These are phyloP conservation scores for Platichthys stellatus DNA, from an alignment of 2,113 vertebrate species.

Conservation along the genomic window DNA sequence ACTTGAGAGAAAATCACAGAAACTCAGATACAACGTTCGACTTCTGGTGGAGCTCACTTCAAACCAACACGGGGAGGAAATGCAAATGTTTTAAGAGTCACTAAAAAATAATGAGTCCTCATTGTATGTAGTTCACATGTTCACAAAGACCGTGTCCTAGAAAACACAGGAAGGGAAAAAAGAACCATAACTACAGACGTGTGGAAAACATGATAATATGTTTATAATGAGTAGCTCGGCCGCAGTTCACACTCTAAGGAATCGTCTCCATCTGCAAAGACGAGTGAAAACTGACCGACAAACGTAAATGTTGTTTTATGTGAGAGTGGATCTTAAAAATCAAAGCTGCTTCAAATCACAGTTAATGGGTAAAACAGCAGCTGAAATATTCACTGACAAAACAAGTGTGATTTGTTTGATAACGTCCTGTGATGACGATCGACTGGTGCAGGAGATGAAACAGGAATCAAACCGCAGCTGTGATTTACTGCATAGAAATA, in stretches of 20 bases:
- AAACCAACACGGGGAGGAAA: too few species aligned
- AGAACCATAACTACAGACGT: not conserved
- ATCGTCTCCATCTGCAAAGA: too few species aligned
- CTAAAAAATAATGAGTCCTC: constrained; percentile 14
- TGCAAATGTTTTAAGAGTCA: too few species aligned
- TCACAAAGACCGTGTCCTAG: not conserved
- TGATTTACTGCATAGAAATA: too few species aligned
- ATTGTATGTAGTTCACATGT: constrained; percentile 6
- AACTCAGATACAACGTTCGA: too few species aligned
- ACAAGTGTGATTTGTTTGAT: constrained; percentile 3
- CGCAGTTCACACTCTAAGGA: not conserved
- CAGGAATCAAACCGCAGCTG: too few species aligned
- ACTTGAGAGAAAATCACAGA: too few species aligned
- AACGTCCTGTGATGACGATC: not conserved
- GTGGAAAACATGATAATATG: not conserved
- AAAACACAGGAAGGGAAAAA: not conserved
- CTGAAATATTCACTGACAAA: constrained; percentile 24
- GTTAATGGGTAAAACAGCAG: constrained; percentile 9
- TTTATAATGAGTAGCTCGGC: not conserved
- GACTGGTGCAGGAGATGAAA: too few species aligned
- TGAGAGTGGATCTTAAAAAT: constrained; percentile 22
- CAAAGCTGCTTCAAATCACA: constrained; percentile 27
- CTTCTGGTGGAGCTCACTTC: too few species aligned
- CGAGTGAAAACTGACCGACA: too few species aligned
- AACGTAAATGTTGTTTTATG: not conserved